Percentiles rank a stretch among this genome's conserved stretches.
Conservation (phyloP, 2,888 invertebrate species). For the Catocala sponsa region DNA sequence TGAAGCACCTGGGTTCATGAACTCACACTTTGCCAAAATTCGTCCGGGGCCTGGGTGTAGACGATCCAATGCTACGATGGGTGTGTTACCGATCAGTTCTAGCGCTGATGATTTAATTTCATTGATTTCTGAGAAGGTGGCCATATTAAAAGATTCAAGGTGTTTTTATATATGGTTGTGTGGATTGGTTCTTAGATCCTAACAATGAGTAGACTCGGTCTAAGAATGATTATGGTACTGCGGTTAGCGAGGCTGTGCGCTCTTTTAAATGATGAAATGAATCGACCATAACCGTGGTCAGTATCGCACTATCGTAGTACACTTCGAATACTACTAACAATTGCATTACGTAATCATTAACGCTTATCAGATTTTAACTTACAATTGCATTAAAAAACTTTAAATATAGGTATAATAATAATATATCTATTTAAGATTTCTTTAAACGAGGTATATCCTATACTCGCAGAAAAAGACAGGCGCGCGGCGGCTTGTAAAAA, state of each 20-base stretch:
- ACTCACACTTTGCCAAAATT: slow-evolving; percentile 82
- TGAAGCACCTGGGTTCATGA: slow-evolving; percentile 84
- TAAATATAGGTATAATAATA: no score
- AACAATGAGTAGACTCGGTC: background rate
- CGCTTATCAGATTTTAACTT: no score
- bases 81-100: slow-evolving; percentile 81
- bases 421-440: no score
- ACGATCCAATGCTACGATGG: slow-evolving; percentile 79
- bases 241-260: background rate
- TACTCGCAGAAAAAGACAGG: no score
- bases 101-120: slow-evolving; percentile 80
- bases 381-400: no score
- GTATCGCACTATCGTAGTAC: background rate
- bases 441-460: no score
- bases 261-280: slow-evolving; percentile 11
- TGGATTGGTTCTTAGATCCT: no score
- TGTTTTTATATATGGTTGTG: background rate
- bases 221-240: slow-evolving; percentile 5
- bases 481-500: no score
- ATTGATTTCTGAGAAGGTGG: slow-evolving; percentile 56
- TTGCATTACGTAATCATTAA: background rate
- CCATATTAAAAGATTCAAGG: slow-evolving; percentile 34
- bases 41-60: slow-evolving; percentile 77
- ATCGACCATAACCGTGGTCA: background rate
- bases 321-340: background rate